phyloP scores from a whole-genome alignment of 2,113 vertebrate genomes.

The Rafetus swinhoei region DNA sequence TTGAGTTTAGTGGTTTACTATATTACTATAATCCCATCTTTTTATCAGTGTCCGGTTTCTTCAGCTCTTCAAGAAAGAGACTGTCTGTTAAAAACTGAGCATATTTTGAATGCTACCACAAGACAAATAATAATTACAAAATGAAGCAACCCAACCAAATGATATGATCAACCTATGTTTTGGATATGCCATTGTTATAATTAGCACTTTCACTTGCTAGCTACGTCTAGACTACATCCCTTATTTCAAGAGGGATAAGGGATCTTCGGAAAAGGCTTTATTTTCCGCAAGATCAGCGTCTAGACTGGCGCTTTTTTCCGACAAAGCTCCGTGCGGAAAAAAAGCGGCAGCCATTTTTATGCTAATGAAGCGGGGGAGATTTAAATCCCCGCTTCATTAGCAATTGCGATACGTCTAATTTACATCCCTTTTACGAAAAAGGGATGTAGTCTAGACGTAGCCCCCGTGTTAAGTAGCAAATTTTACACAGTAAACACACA shows the following conservation, averaged over 20 bases:
- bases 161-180: neutral
- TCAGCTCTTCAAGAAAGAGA: neutral
- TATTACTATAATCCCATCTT: neutral
- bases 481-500: neutral
- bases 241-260: too few relatives aligned
- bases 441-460: too few relatives aligned
- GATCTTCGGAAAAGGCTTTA: too few relatives aligned
- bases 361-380: too few relatives aligned
- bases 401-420: too few relatives aligned
- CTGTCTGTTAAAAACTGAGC: neutral
- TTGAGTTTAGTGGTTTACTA: neutral
- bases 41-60: neutral
- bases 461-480: neutral
- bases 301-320: too few relatives aligned
- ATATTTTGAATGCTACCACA: neutral
- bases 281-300: too few relatives aligned
- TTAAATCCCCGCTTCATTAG: too few relatives aligned
- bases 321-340: too few relatives aligned
- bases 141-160: neutral
- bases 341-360: too few relatives aligned
- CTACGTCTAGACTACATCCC: too few relatives aligned
- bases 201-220: neutral
- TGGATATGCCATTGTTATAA: neutral
- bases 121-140: neutral
- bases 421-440: too few relatives aligned